A percentile compares a stretch with the other conserved stretches of the same genome.
phyloP scores from a whole-genome alignment of 2,113 vertebrate genomes.

The Sander lucioperca region DNA sequence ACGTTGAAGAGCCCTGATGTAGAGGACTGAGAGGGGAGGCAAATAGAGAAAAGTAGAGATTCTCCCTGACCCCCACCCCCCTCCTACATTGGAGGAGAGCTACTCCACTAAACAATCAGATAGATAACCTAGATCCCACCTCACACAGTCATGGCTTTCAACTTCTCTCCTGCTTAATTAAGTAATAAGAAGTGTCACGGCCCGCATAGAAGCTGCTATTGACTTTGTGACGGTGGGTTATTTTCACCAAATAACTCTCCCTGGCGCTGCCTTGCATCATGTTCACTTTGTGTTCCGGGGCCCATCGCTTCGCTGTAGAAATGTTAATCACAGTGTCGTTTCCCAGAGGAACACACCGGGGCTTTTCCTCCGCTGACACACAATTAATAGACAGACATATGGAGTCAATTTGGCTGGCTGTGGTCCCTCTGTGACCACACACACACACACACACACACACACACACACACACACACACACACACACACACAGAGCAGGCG shows the following conservation, averaged over 20 bases:
- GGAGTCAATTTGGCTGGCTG: conserved; percentile 95
- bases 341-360: conserved; percentile 78
- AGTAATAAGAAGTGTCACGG: conserved; percentile 19
- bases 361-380: conserved; percentile 90
- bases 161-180: conserved; percentile 39
- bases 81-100: too few species aligned
- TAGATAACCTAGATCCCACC: conserved; percentile 12
- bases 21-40: too few species aligned
- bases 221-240: conserved; percentile 19
- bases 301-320: conserved; percentile 52
- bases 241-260: conserved; percentile 18
- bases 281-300: conserved; percentile 50
- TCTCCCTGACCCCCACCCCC: too few species aligned
- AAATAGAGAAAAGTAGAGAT: too few species aligned
- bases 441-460: conserved; percentile 24
- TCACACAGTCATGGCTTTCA: conserved; percentile 2
- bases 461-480: conserved; percentile 19
- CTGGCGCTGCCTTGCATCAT: conserved; percentile 35
- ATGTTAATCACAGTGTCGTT: conserved; percentile 94
- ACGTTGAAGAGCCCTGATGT: too few species aligned
- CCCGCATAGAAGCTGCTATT: conserved; percentile 5
- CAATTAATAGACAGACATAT: conserved; percentile 98
- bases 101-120: neutral
- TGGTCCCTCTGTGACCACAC: conserved; percentile 34
- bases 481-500: neutral